phyloP scores from a whole-genome alignment of 1,140 invertebrate genomes.

The Zaprionus gabonicus region DNA sequence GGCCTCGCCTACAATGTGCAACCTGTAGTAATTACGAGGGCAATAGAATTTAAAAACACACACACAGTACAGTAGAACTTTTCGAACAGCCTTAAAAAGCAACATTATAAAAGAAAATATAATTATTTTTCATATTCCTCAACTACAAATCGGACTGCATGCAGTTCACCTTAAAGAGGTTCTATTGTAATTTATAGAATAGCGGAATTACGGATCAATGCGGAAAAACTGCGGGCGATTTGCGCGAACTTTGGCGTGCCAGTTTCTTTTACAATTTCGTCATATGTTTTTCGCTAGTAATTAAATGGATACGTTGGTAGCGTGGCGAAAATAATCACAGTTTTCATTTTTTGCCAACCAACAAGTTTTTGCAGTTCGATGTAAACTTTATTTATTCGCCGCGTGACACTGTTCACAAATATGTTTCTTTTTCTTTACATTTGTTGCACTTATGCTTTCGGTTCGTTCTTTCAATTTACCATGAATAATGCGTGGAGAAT shows the following conservation, averaged over 20 bases:
- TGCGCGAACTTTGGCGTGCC: conserved; percentile 16
- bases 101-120: background rate
- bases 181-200: background rate
- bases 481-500: background rate
- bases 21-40: conserved; percentile 2
- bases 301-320: background rate
- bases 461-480: conserved; percentile 26
- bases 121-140: background rate
- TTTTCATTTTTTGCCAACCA: background rate
- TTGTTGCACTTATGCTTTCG: conserved; percentile 12
- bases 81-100: background rate
- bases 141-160: background rate
- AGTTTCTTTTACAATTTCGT: conserved; percentile 45
- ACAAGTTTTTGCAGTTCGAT: background rate
- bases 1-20: conserved; percentile 20
- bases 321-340: conserved; percentile 18
- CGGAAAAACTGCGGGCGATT: conserved; percentile 4
- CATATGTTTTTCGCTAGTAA: conserved; percentile 17
- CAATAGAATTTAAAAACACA: background rate
- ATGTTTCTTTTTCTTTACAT: conserved; percentile 12
- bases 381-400: conserved; percentile 7
- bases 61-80: background rate
- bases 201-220: background rate
- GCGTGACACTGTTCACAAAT: background rate
- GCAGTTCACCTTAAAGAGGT: background rate